Evolutionary conservation across 2,888 invertebrate genomes (phyloP).

Genomic region (Helobdella robusta): DNA sequence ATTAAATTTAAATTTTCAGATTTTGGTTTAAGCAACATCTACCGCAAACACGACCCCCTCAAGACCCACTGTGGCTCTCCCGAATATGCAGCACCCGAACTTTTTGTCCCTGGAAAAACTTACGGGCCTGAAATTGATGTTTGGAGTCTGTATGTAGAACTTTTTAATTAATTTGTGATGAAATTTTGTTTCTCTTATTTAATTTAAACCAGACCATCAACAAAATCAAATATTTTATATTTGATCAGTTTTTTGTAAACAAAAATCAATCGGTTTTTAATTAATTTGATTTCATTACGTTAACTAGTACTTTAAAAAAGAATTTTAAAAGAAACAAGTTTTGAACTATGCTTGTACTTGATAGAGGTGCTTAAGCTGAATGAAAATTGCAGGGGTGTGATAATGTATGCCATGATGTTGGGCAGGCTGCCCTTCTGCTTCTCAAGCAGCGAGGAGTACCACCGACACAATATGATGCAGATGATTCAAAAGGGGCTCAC

Average conservation of each 20-base stretch:
- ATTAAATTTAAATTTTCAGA: conserved; percentile 52
- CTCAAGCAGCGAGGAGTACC: conserved; percentile 49
- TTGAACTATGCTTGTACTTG: neutral
- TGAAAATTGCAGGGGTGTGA: conserved; percentile 57
- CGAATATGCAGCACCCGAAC: conserved; percentile 69
- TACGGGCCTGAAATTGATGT: conserved; percentile 70
- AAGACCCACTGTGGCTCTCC: conserved; percentile 69
- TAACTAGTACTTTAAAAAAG: neutral
- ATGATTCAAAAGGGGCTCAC: conserved; percentile 62
- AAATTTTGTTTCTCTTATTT: no score
- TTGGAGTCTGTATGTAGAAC: conserved; percentile 65
- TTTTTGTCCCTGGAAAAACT: conserved; percentile 60
- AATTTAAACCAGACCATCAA: no score
- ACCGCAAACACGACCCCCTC: conserved; percentile 56
- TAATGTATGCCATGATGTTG: conserved; percentile 66
- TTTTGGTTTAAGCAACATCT: conserved; percentile 66
- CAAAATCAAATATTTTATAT: no score
- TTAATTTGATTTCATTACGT: neutral
- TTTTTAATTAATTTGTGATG: neutral
- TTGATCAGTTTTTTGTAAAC: no score
- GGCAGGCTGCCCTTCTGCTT: conserved; percentile 61
- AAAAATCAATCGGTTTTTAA: no score
- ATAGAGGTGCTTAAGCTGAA: neutral
- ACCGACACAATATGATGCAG: conserved; percentile 58
- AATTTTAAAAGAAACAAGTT: neutral